A percentile compares a stretch with the other conserved stretches of the same genome.
These are phyloP conservation scores for Scaeva pyrastri DNA, from an alignment of 2,888 invertebrate genomes.

Conservation along the genomic window DNA sequence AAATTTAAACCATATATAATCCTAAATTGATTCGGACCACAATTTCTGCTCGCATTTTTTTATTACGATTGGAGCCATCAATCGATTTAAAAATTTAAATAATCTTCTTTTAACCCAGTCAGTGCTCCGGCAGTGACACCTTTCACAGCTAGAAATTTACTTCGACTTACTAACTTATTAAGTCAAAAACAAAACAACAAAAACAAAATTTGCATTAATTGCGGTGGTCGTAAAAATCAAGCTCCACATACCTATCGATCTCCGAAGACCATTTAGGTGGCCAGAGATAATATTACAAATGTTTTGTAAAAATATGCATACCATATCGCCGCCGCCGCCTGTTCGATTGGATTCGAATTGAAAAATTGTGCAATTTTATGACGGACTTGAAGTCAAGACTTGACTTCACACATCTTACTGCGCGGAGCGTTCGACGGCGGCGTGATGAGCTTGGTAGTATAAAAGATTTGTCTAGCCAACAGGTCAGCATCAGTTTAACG, in stretches of 20 bases:
- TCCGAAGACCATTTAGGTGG: background rate
- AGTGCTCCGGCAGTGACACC: too few relatives aligned
- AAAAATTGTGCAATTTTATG: conserved; percentile 33
- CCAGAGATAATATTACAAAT: conserved; percentile 8
- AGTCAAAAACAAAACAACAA: too few relatives aligned
- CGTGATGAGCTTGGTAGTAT: conserved; percentile 21
- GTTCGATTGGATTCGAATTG: background rate
- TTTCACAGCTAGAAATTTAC: background rate
- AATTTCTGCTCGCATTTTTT: background rate
- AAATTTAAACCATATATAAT: background rate
- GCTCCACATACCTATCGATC: background rate
- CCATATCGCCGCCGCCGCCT: too few relatives aligned
- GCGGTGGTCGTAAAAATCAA: conserved; percentile 5
- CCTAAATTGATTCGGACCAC: background rate
- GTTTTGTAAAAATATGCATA: conserved; percentile 18
- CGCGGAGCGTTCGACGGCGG: too few relatives aligned
- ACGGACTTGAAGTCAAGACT: background rate
- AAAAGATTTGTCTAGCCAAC: conserved; percentile 61
- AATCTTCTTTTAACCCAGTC: background rate
- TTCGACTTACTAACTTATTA: conserved; percentile 24
- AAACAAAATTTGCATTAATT: conserved; percentile 35
- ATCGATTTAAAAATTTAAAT: background rate
- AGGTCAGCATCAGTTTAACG: conserved; percentile 55
- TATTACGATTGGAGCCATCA: background rate
- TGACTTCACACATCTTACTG: background rate